phyloP scores from a whole-genome alignment of 2,797 vertebrate genomes.

The Phoebastria nigripes region DNA sequence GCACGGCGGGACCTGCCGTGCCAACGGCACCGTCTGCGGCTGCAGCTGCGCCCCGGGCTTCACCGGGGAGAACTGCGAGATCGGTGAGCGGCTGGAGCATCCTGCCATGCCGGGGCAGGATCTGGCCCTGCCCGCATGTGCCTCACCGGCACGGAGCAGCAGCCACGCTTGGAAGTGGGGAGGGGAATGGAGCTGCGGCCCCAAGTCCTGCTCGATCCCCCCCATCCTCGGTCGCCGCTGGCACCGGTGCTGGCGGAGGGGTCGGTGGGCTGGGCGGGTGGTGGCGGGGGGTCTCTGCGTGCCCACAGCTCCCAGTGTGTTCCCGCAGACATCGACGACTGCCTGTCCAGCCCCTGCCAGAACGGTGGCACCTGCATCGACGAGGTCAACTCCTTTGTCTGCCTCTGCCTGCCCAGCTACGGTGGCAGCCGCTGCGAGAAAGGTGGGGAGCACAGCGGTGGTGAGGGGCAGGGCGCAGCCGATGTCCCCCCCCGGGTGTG shows the following conservation, averaged over 20 bases:
- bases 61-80: conserved; percentile 94
- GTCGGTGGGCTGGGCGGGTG: accelerated
- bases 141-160: accelerated
- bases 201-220: not conserved
- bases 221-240: accelerated
- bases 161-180: not conserved
- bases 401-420: conserved; percentile 95
- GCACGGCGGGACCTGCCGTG: conserved; percentile 88
- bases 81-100: conserved; percentile 75
- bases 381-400: conserved; percentile 89
- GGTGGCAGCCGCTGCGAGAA: conserved; percentile 90
- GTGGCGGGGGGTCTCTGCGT: accelerated
- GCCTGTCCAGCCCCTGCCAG: conserved; percentile 91
- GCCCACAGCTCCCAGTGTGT: accelerated
- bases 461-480: not conserved
- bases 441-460: conserved; percentile 76
- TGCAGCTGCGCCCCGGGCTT: conserved; percentile 91
- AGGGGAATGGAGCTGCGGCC: not conserved
- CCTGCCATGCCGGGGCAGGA: not conserved
- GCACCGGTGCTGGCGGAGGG: not conserved
- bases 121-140: not conserved
- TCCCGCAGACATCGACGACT: conserved; percentile 90
- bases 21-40: conserved; percentile 85
- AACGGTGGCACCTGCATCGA: conserved; percentile 97
- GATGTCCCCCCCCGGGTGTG: accelerated